Percentiles rank a stretch among this genome's conserved stretches.
These are phyloP conservation scores for Carlito syrichta DNA, from an alignment of 2,113 vertebrate genomes.

Conservation along the genomic window DNA sequence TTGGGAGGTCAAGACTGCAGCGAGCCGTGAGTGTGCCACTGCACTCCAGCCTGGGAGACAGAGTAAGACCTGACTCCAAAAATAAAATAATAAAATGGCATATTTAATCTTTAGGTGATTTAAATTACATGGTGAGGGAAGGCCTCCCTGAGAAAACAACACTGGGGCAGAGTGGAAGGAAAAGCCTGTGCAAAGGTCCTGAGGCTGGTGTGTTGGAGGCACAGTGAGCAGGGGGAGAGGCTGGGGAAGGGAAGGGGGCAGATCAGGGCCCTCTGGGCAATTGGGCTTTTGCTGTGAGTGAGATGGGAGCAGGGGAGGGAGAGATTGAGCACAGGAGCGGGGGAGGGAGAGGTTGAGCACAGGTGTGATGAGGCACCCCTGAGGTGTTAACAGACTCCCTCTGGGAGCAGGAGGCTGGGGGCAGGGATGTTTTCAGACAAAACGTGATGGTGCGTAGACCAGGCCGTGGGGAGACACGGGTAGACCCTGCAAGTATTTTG, in stretches of 20 bases:
- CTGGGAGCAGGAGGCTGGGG: neutral
- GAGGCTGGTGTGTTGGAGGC: accelerated
- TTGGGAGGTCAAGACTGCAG: too few species aligned
- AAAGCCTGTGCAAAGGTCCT: neutral
- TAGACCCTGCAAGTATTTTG: neutral
- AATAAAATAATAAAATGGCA: neutral
- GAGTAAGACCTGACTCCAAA: neutral
- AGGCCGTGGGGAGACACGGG: neutral
- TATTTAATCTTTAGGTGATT: too few species aligned
- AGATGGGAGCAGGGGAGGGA: neutral
- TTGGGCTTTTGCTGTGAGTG: neutral
- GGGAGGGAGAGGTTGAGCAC: neutral
- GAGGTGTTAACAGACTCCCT: neutral
- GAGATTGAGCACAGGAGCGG: neutral
- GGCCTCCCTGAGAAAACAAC: neutral
- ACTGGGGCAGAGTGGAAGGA: neutral
- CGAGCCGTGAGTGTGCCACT: too few species aligned
- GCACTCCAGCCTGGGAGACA: neutral
- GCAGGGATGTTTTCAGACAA: neutral
- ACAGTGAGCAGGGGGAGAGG: neutral
- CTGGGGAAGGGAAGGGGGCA: neutral
- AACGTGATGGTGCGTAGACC: neutral
- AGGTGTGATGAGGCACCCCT: neutral
- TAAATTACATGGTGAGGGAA: neutral
- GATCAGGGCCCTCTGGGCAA: neutral